Evolutionary conservation across 2,797 vertebrate genomes (phyloP), one percentile per base, ranked within the genome.

Genomic region (Taenioides sp.): DNA sequence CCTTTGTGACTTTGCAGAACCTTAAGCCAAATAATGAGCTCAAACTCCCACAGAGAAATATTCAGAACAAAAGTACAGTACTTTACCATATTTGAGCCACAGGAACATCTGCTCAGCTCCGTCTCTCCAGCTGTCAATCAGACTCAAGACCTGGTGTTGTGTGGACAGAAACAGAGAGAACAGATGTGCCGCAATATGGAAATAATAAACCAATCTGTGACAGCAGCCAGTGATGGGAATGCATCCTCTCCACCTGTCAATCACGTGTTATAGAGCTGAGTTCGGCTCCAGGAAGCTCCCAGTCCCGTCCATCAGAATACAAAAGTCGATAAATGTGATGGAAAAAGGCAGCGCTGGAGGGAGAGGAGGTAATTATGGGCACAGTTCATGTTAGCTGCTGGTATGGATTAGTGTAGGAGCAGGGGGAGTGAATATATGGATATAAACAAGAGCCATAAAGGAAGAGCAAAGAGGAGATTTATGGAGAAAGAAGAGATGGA

Each of bases 51-150:
- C 55, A 3, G 5, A 16, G 34, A 22, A 12, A 63, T 23, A 67
- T 28, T 18, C 25, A 71, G 59, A 68, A 40, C 63, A 71, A 58
- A 9, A 54, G 12, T 47, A 37, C 34, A 10, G 9, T 47, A 9
- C 2, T 54, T 54, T 6, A n/a, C 16, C 57, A 12, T 25, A 16
- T 7, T 25, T 23, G 23, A 58, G 5, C 59, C 69, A 76, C 72
- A 20, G 67, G 55, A 9, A 11, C 59, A 61, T 61, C 59, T 61
- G 59, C 28, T 65, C 68, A 11, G 67, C 67, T 73, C 65, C 34
- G 69, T 47, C 47, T n/a, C 70, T 49, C 61, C 59, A 69, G 62
- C 84, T 80, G 87, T 73, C 85, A 82, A 50, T 88, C 85, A 84
- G 0, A 18, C 31, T n/a, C 9, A 62, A 50, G 68, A 77, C 65